Evolutionary conservation across 2,113 vertebrate genomes (phyloP).

Genomic region (Hyaena hyaena): DNA sequence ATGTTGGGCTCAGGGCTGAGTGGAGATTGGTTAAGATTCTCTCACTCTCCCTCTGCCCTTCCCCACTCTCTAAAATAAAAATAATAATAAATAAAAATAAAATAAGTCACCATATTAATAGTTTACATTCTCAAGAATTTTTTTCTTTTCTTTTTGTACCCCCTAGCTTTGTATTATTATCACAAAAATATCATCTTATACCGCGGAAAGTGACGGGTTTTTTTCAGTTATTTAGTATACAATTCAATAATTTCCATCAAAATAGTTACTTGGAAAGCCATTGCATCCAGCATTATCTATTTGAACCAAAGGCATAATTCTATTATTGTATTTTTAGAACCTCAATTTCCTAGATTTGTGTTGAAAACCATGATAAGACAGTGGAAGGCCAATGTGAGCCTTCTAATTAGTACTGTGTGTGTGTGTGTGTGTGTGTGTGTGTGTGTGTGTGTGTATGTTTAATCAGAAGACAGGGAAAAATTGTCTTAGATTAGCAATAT

Average conservation of each 20-base stretch:
- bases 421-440: too few relatives aligned
- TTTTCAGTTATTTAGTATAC: neutral
- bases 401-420: neutral
- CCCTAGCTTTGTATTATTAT: neutral
- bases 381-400: neutral
- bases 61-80: too few relatives aligned
- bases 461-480: neutral
- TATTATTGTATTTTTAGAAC: slow-evolving; percentile 60
- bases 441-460: too few relatives aligned
- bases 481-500: slow-evolving; percentile 39
- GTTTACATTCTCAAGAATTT: neutral
- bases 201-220: neutral
- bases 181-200: neutral
- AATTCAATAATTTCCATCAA: slow-evolving; percentile 41
- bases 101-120: neutral
- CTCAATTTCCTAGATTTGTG: slow-evolving; percentile 36
- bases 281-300: neutral
- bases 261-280: neutral
- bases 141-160: neutral
- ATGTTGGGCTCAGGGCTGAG: too few relatives aligned
- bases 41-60: too few relatives aligned
- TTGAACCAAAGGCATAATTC: neutral
- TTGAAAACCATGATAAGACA: slow-evolving; percentile 40
- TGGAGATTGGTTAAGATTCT: too few relatives aligned
- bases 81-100: too few relatives aligned